Base-by-base conservation (phyloP, 2,888 invertebrate genomes). In the Serrognathus titanus region DNA sequence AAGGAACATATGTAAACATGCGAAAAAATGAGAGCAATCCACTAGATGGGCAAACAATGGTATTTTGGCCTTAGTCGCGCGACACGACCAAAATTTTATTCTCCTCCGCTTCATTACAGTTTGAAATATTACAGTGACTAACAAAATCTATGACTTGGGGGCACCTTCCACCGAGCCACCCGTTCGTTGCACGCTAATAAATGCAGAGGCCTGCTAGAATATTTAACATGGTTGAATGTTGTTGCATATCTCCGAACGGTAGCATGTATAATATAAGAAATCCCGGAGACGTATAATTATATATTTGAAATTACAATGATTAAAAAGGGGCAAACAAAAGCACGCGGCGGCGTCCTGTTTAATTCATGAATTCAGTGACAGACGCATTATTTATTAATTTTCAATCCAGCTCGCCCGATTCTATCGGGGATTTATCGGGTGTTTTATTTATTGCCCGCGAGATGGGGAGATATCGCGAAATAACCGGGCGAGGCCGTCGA, bases 271-370 rank as follows among this genome's bases (percentile, higher is more conserved):
- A 74, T 74, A 71, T 73, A 72, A 75, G 74, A 75, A 76, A 74
- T 69, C 68, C 71, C 66, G 67, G 63, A 69, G 71, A 70, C 71
- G 68, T 75, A 71, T 76, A 77, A 77, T 77, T 76, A 77, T 74
- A 76, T 71, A 76, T 75, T 76, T 75, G 70, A 71, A 76, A 77
- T 77, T 73, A 76, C 74, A 74, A 76, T 76, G 72, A 75, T 76
- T 76, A 76, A 74, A 70, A 73, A 67, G 68, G 64, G 69, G 69
- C 69, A 68, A 67, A 68, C 71, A 45, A 46, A 45, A 36, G 52
- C 48, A 35, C 51, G 38, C 48, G 48, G 38, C 38, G 38, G 13
- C 46, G 58, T 58, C 51, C 57, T 61, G 53, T 61, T 61, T 66
- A 64, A 66, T 66, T 66, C 66, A 66, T 66, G 63, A 63, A 64